Evolutionary conservation across 1,140 invertebrate species (phyloP).

Genomic region (Oppia nitens): DNA sequence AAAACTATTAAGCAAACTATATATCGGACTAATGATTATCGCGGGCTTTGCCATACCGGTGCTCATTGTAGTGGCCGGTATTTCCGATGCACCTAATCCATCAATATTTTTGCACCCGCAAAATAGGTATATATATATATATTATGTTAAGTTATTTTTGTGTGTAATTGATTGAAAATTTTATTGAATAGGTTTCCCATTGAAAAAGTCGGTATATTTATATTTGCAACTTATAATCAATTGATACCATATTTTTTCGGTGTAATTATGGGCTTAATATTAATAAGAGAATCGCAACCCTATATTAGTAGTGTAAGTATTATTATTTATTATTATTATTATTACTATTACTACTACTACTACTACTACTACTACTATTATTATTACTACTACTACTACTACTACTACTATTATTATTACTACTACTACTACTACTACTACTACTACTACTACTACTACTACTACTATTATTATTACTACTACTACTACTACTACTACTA

Average conservation of each 20-base stretch:
- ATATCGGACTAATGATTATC: slow-evolving; percentile 1
- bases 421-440: too few species aligned
- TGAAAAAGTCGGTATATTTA: slow-evolving; percentile 6
- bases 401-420: too few species aligned
- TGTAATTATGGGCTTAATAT: not conserved
- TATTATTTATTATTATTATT: too few species aligned
- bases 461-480: too few species aligned
- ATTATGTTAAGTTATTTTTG: not conserved
- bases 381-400: too few species aligned
- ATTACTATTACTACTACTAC: too few species aligned
- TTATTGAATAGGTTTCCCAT: not conserved
- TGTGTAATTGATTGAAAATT: not conserved
- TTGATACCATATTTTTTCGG: slow-evolving; percentile 10
- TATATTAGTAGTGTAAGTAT: not conserved
- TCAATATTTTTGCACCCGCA: slow-evolving; percentile 8
- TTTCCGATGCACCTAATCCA: slow-evolving; percentile 8
- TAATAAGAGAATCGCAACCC: not conserved
- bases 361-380: too few species aligned
- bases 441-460: too few species aligned
- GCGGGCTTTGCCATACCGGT: slow-evolving; percentile 1
- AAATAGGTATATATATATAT: not conserved
- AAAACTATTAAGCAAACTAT: not conserved
- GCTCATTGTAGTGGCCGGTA: not conserved
- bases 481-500: too few species aligned
- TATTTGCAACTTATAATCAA: slow-evolving; percentile 8